Evolutionary conservation across 2,888 invertebrate species (phyloP), one percentile per base, ranked within the genome.

Genomic region (Pemphredon lugubris): DNA sequence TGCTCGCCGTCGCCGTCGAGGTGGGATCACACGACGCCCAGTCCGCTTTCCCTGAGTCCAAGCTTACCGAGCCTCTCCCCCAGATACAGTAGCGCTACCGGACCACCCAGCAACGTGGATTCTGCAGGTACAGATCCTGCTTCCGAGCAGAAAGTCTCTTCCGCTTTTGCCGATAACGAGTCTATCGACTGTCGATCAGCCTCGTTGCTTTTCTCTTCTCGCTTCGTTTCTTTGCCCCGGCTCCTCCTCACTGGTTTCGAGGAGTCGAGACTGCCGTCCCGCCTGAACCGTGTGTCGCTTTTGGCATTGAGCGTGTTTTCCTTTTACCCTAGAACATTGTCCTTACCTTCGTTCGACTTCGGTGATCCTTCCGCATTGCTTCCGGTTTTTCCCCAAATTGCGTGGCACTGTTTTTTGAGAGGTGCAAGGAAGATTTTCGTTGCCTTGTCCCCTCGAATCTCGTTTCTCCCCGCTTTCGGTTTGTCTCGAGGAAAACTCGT

Each of bases 31-130:
- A 87, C 83, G 68, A 92, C 92, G 66, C 92, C 92, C 76, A 92
- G 92, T 86, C 92, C 92, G 51, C 87, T 90, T 65, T 92, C 92
- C 68, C 84, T 92, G 78, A 92, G 92, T 83, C 92, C 92, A 80
- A 92, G 92, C 87, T 87, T 92, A 75, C 92, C 92, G 73, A 92
- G 92, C 83, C 90, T 91, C 58, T 92, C 92, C 75, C 92, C 93
- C 72, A 91, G 85, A 76, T 87, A 85, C 68, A 87, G 88, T 82
- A 87, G 85, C 45, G 77, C 82, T 55, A 87, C 87, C 13, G 88
- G 88, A 71, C 88, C 87, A 67, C 83, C 87, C 20, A 89, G 88
- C 83, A 88, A 89, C 86, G 83, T 88, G 74, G 89, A 89, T 54
- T 89, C 88, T 74, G 81, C 89, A 89, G 89, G 89, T 89, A 89